Base-by-base conservation (phyloP, 2,888 invertebrate genomes). In the Hetaerina titia region DNA sequence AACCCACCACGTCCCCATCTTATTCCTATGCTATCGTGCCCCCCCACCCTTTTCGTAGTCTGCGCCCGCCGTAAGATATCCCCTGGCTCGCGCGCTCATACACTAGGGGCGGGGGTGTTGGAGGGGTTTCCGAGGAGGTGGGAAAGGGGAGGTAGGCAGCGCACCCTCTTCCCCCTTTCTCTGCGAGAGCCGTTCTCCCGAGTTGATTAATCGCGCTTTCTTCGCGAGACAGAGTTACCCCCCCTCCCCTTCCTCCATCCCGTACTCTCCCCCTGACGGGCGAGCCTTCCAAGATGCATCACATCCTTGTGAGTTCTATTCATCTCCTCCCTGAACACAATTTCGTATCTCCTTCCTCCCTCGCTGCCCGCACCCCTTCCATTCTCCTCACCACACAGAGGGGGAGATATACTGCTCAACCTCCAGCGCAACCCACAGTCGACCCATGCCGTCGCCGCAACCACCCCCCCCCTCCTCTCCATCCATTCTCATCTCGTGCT, bases 121-220 rank as follows among this genome's bases (percentile, higher is more conserved):
- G n/a, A 22, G n/a, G 8, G 2, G 69, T 45, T 45, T 45, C 4
- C 45, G n/a, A 69, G 60, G 25, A 31, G 31, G 9, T 81, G 81
- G 69, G 19, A 31, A 81, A 31, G 81, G 81, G 31, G 81, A 25
- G 81, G 2, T 11, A 31, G 81, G 81, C 13, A 31, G 25, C 81
- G 25, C 13, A 13, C 31, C 22, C 31, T 81, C 81, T 31, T 81
- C 81, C 81, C 31, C 58, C 57, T 57, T 8, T 58, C 88, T 31
- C 56, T 45, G 45, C 45, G 45, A 45, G 45, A 45, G 45, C 45
- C 45, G 45, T 45, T 31, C 69, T 22, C 8, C 8, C 69, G 69
- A 45, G 88, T 89, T 89, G 89, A 89, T 89, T 89, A 89, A 89
- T 89, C 89, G 89, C 57, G 89, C 89, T 89, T 89, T 89, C 89